phyloP scores from a whole-genome alignment of 2,113 vertebrate species.

The Chloroceryle aenea region DNA sequence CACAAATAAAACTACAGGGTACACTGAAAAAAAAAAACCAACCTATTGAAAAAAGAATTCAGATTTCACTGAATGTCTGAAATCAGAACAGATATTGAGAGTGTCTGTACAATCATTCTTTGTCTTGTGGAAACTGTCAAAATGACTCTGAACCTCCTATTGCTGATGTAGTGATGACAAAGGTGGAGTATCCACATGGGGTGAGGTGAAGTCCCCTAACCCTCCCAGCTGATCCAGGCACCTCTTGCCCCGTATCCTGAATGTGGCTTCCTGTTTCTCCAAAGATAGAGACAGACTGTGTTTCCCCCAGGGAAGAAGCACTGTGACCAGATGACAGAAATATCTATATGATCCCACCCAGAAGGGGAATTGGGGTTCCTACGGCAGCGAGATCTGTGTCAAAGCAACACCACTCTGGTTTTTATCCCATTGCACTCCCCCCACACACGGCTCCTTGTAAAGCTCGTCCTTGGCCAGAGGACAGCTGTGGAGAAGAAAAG shows the following conservation, averaged over 20 bases:
- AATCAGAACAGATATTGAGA: neutral
- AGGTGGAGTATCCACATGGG: neutral
- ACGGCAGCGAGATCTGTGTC: neutral
- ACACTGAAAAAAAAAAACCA: neutral
- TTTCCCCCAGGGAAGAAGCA: neutral
- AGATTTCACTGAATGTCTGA: neutral
- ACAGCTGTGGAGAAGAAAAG: neutral
- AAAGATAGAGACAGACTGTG: neutral
- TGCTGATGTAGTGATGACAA: neutral
- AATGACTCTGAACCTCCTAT: neutral
- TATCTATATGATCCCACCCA: neutral
- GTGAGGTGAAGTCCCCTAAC: neutral
- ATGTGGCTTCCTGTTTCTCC: neutral
- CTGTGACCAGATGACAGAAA: rapidly evolving
- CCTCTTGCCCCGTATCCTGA: neutral
- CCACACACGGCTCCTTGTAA: neutral
- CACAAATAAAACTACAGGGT: neutral
- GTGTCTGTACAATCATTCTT: neutral
- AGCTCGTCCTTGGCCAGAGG: neutral
- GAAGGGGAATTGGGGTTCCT: neutral
- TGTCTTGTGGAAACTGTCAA: neutral
- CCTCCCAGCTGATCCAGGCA: neutral
- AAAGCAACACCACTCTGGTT: neutral
- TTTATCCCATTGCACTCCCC: neutral
- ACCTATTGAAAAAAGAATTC: neutral